Conservation (phyloP, 2,888 invertebrate genomes). For the Drosophila nr. fundita region DNA sequence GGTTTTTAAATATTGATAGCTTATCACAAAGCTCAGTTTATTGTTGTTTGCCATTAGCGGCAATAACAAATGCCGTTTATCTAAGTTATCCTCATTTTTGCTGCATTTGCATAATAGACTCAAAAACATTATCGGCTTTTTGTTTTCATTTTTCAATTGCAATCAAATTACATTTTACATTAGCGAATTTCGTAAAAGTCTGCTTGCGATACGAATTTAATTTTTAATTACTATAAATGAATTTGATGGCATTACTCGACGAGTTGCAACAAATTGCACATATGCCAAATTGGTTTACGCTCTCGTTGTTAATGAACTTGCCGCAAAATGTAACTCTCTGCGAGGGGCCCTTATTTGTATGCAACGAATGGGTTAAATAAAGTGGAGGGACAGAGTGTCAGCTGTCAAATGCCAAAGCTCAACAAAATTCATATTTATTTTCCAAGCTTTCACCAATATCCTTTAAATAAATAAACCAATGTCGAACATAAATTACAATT, state of each 20-base stretch:
- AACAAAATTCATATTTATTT: constrained; percentile 1
- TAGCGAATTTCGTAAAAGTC: constrained; percentile 20
- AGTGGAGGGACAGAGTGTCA: neutral
- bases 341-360: constrained; percentile 7
- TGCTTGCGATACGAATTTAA: constrained; percentile 49
- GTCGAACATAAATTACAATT: neutral
- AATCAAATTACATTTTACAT: constrained; percentile 67
- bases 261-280: constrained; percentile 14
- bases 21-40: constrained; percentile 17
- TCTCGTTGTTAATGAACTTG: constrained; percentile 47
- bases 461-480: neutral
- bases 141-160: constrained; percentile 37
- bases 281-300: constrained; percentile 20
- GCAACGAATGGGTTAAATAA: constrained; percentile 10
- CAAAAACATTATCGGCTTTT: constrained; percentile 25
- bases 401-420: constrained; percentile 31
- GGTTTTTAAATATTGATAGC: neutral
- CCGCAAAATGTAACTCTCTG: neutral
- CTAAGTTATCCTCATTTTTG: neutral
- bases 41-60: constrained; percentile 20
- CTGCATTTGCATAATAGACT: constrained; percentile 5
- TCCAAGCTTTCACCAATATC: neutral
- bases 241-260: constrained; percentile 62
- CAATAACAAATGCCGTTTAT: constrained; percentile 7
- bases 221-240: constrained; percentile 63